Evolutionary conservation across 2,797 vertebrate genomes (phyloP).

Genomic region (Streptopelia turtur): DNA sequence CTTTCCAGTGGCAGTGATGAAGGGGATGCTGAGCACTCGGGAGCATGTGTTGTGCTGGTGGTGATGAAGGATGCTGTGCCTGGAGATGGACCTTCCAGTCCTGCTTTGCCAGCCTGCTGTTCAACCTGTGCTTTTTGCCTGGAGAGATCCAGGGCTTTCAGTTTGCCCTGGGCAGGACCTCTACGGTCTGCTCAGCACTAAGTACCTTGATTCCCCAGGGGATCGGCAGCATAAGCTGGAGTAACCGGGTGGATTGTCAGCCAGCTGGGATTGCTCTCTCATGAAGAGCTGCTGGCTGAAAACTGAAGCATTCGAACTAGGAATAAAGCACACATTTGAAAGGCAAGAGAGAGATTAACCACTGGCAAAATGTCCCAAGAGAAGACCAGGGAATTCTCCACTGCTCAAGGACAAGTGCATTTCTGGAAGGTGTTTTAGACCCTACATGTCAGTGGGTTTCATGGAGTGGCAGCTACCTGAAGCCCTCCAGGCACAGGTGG

Average conservation of each 20-base stretch:
- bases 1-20: neutral
- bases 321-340: neutral
- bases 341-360: slow-evolving; percentile 32
- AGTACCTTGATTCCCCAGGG: neutral
- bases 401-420: slow-evolving; percentile 1
- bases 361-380: neutral
- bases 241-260: neutral
- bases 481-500: neutral
- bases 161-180: neutral
- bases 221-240: neutral
- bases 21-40: neutral
- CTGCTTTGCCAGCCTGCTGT: neutral
- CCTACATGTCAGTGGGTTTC: neutral
- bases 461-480: neutral
- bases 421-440: slow-evolving; percentile 18
- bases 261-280: slow-evolving; percentile 25
- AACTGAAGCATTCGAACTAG: slow-evolving; percentile 16
- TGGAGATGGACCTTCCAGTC: neutral
- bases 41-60: neutral
- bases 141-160: neutral
- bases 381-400: neutral
- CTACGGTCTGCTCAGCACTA: neutral
- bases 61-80: neutral
- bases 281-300: neutral
- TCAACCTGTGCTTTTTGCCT: neutral